Conservation (phyloP, 2,113 vertebrate species). For the Antigone vipio region DNA sequence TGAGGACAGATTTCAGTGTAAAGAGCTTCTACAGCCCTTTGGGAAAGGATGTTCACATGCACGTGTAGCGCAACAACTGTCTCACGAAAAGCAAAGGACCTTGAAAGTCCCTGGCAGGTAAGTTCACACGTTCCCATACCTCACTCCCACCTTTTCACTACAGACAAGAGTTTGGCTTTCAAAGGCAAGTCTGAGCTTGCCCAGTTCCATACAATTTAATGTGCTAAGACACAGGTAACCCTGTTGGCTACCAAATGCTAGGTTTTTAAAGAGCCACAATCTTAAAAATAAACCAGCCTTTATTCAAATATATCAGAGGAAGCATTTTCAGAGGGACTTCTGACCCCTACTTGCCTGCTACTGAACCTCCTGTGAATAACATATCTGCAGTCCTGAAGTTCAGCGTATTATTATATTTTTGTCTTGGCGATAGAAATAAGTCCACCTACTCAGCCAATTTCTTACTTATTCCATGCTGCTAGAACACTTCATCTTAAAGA, state of each 20-base stretch:
- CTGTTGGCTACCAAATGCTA: not conserved
- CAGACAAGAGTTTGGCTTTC: not conserved
- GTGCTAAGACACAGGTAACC: not conserved
- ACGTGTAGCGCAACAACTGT: rapidly evolving
- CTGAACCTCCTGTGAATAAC: not conserved
- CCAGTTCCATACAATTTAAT: not conserved
- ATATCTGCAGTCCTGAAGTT: not conserved
- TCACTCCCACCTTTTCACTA: not conserved
- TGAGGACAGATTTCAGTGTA: not conserved
- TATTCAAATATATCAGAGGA: not conserved
- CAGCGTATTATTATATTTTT: not conserved
- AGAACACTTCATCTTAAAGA: slow-evolving; percentile 27
- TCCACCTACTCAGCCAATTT: slow-evolving; percentile 19
- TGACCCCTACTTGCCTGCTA: not conserved
- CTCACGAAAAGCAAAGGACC: not conserved
- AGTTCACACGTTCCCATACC: not conserved
- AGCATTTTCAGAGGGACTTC: not conserved
- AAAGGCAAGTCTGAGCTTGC: not conserved
- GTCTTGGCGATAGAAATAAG: not conserved
- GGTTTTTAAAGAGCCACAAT: not conserved
- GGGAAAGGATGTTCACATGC: rapidly evolving
- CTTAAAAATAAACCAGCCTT: not conserved
- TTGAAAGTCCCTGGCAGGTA: not conserved
- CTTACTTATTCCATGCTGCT: not conserved
- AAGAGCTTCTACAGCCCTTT: not conserved